Evolutionary conservation across 1,140 invertebrate species (phyloP).

Genomic region (Argopecten irradians): DNA sequence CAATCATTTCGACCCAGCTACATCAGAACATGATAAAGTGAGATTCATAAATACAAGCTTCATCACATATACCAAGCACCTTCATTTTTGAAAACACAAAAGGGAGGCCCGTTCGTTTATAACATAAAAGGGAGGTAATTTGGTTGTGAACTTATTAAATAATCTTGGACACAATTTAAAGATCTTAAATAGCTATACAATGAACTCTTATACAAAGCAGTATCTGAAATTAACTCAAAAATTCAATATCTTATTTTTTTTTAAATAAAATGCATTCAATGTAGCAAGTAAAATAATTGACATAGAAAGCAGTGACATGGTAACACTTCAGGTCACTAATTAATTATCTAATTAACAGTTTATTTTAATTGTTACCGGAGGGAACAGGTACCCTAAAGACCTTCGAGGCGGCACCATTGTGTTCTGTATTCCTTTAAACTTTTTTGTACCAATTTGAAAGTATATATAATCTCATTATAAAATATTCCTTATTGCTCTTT

Average conservation of each 20-base stretch:
- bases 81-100: background rate
- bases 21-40: background rate
- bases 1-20: background rate
- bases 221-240: background rate
- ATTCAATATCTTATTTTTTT: background rate
- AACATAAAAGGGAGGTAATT: background rate
- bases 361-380: background rate
- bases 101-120: background rate
- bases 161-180: background rate
- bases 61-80: background rate
- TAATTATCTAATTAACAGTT: background rate
- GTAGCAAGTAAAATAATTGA: background rate
- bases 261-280: background rate
- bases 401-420: too few relatives aligned
- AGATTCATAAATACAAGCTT: background rate
- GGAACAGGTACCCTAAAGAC: background rate
- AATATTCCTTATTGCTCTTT: background rate
- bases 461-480: background rate
- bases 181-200: background rate
- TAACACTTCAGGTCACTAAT: background rate
- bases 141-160: background rate
- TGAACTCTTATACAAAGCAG: background rate
- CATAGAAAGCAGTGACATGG: background rate
- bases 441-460: background rate
- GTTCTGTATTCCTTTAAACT: too few relatives aligned